A percentile compares a stretch with the other conserved stretches of the same genome.
These are phyloP conservation scores for Anguilla obscura DNA, from an alignment of 2,797 vertebrate genomes.

Conservation along the genomic window DNA sequence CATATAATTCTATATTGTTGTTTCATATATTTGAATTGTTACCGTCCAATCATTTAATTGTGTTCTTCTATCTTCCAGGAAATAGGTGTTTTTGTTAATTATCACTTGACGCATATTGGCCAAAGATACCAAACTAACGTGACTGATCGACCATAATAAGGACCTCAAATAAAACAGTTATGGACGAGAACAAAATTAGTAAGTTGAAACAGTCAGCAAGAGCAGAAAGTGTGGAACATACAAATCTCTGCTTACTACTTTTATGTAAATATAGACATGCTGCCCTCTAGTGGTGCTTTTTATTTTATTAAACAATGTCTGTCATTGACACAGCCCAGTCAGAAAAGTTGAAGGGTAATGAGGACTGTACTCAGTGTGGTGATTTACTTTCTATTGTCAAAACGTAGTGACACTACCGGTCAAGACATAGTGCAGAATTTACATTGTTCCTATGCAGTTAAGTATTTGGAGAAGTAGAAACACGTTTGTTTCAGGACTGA, in stretches of 20 bases:
- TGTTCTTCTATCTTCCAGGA: neutral
- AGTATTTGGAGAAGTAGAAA: too few species aligned
- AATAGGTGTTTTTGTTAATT: neutral
- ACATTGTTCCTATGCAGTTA: too few species aligned
- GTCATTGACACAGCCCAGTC: neutral
- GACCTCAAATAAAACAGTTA: neutral
- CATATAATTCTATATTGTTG: neutral
- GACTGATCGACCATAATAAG: neutral
- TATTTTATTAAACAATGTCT: neutral
- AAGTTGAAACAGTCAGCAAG: neutral
- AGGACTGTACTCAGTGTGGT: neutral
- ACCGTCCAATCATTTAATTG: neutral
- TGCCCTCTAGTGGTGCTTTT: constrained; percentile 41
- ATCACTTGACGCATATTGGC: neutral
- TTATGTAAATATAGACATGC: constrained; percentile 31
- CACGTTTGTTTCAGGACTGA: too few species aligned
- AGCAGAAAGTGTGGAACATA: neutral
- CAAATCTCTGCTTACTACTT: neutral
- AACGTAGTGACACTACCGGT: neutral
- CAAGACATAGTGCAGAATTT: neutral
- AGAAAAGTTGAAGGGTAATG: neutral
- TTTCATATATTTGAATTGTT: neutral
- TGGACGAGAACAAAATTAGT: neutral
- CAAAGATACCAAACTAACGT: neutral
- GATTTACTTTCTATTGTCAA: neutral